Conservation (phyloP, 1,140 invertebrate species). For the Hypothenemus hampei region DNA sequence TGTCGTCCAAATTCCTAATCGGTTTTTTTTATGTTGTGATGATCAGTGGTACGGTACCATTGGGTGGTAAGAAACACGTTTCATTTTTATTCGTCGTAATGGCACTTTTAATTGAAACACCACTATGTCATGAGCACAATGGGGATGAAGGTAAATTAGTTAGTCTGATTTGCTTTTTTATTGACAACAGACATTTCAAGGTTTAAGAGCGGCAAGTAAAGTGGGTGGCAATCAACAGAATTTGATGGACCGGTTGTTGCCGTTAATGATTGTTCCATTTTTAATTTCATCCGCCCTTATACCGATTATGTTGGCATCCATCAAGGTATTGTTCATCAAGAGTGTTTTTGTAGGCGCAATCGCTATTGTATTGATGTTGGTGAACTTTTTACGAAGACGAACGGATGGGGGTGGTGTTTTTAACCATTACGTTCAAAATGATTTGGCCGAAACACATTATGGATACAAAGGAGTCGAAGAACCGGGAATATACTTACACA, state of each 20-base stretch:
- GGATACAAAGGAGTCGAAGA: constrained; percentile 53
- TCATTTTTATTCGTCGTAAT: no score
- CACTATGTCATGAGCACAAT: no score
- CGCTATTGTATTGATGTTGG: constrained; percentile 55
- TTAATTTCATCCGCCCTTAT: constrained; percentile 60
- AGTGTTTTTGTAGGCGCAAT: constrained; percentile 59
- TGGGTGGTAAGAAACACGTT: no score
- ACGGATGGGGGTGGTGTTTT: constrained; percentile 31
- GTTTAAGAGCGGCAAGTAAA: no score
- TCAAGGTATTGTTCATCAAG: constrained; percentile 60
- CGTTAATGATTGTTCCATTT: constrained; percentile 60
- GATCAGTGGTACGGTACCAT: no score
- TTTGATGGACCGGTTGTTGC: constrained; percentile 54
- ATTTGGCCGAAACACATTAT: constrained; percentile 45
- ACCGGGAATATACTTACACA: constrained; percentile 50
- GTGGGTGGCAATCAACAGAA: no score
- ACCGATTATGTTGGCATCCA: constrained; percentile 55
- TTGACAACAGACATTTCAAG: no score
- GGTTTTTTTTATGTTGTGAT: no score
- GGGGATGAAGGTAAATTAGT: no score
- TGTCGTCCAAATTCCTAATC: no score
- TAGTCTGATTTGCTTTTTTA: no score
- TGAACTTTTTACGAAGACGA: constrained; percentile 56
- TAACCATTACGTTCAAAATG: constrained; percentile 7
- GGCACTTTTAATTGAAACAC: no score